Base-by-base conservation (phyloP, 2,797 vertebrate genomes). In the Phyllotis vaccarum region DNA sequence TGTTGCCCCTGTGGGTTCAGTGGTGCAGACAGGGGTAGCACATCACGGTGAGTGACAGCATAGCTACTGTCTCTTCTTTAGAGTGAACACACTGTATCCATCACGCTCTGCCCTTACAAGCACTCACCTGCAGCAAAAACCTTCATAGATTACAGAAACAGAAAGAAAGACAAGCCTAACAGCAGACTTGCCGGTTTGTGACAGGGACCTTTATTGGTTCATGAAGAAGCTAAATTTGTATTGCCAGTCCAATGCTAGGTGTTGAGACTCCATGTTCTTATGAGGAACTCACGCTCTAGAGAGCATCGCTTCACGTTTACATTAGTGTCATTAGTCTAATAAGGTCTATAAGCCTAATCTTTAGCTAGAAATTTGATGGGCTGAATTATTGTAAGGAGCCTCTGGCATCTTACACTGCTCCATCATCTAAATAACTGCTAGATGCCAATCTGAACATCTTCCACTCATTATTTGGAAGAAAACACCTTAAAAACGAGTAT, bases 401-500 rank as follows among this genome's bases (percentile, higher is more conserved):
- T 79, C 22, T 90, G 24, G 79, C 14, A 74, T 8, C 54, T 90
- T 86, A 79, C 1, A 21, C 52, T 92, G 72, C 68, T 24, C 40
- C 6, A 58, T 90, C 9, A 85, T 58, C 49, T 70, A 60, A 83
- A 31, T 78, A 93, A 89, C 29, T 78, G 43, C 34, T 89, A 87
- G 52, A 60, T n/a, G 1, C 58, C 89, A 83, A 34, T 62, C 72
- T 86, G 81, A 37, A 31, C 62, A 52, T 40, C 43, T 40, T 88
- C 58, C 34, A 68, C 19, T 93, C 29, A 83, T 83, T 83, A 93
- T 66, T 87, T 93, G 43, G 29, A 80, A 7, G 86, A 88, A 85
- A 96, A 82, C 8, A 54, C 43, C 16, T 94, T 56, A 90, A 58
- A 82, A 86, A 70, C 81, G 19, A 62, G 24, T 60, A 29, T 86